phyloP scores from a whole-genome alignment of 2,113 vertebrate species.

The Chaetops frenatus region DNA sequence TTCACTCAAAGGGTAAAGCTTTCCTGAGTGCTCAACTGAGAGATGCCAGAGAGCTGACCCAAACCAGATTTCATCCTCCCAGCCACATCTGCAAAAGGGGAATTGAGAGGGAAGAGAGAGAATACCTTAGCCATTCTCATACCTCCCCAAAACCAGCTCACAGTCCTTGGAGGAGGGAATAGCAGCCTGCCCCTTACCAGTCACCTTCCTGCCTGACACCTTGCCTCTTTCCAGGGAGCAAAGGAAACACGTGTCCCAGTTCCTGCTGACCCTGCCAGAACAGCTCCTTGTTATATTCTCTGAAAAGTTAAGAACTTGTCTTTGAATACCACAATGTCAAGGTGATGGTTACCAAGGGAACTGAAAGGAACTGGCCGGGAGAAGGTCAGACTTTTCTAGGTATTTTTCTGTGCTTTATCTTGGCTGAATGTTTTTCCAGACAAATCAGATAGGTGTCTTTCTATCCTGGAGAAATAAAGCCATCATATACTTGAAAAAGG shows the following conservation, averaged over 20 bases:
- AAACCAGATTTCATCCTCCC: neutral
- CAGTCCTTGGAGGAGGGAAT: neutral
- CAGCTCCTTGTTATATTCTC: constrained; percentile 24
- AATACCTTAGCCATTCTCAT: neutral
- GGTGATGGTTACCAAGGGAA: constrained; percentile 78
- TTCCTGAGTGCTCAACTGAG: neutral
- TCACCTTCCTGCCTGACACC: neutral
- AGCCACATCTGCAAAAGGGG: neutral
- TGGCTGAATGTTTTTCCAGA: constrained; percentile 56
- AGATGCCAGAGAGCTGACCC: neutral
- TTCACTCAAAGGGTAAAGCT: neutral
- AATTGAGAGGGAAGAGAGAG: neutral
- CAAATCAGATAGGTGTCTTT: constrained; percentile 39
- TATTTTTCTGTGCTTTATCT: constrained; percentile 64
- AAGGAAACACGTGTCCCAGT: neutral
- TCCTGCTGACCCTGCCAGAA: constrained; percentile 30
- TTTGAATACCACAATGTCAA: constrained; percentile 66
- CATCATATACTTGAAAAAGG: constrained; percentile 11
- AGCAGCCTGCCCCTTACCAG: neutral
- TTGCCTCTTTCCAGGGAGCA: neutral
- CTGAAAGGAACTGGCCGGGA: constrained; percentile 68
- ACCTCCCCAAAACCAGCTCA: neutral
- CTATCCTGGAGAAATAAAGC: constrained; percentile 51
- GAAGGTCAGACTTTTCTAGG: constrained; percentile 57
- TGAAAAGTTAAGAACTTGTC: constrained; percentile 62